These are phyloP conservation scores for Podarcis raffonei DNA, from an alignment of 2,113 vertebrate genomes.

Conservation along the genomic window DNA sequence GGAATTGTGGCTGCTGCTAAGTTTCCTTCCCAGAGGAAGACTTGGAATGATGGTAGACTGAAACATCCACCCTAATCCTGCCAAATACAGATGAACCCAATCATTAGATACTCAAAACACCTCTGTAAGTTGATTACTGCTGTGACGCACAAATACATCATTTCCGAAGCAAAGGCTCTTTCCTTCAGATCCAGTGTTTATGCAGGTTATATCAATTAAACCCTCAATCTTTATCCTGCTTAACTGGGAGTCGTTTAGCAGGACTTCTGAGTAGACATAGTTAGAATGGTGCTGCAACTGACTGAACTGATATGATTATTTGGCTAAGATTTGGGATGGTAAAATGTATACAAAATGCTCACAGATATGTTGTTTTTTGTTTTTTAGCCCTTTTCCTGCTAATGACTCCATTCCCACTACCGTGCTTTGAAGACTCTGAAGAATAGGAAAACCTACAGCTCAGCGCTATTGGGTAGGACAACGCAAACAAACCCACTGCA, in stretches of 20 bases:
- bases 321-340: neutral
- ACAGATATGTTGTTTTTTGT: constrained; percentile 61
- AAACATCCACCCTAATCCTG: neutral
- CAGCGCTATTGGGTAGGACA: constrained; percentile 62
- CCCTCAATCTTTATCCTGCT: no score
- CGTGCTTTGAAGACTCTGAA: constrained; percentile 69
- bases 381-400: constrained; percentile 67
- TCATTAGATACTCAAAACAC: neutral
- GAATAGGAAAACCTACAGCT: constrained; percentile 59
- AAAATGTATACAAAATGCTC: neutral
- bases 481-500: constrained; percentile 34
- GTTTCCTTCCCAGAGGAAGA: neutral
- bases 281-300: neutral
- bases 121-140: neutral
- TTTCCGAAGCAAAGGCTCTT: neutral
- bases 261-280: no score
- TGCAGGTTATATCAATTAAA: neutral
- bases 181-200: neutral
- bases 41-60: neutral
- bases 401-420: constrained; percentile 69
- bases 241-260: no score
- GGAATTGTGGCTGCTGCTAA: no score
- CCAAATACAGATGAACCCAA: neutral
- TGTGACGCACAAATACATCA: neutral
- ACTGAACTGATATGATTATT: neutral